Evolutionary conservation across 2,113 vertebrate species (phyloP), one percentile per base, ranked within the genome.

Genomic region (Marmota flaviventris): DNA sequence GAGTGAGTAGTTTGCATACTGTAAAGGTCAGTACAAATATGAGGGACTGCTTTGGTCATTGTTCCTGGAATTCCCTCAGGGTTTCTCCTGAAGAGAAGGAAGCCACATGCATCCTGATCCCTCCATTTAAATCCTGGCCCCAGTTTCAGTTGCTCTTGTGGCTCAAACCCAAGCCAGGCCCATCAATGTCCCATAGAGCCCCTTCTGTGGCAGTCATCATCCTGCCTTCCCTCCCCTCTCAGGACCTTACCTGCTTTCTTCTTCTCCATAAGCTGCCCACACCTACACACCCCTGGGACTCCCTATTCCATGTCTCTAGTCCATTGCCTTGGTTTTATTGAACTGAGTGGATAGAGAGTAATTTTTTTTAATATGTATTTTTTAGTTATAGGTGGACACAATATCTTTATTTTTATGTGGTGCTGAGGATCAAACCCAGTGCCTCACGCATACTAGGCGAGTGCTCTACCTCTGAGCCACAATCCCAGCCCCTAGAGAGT

Each of bases 311-410:
- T 72, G 32, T 67, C 56, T 65, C 0, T 63, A 69, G 76, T 82
- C 63, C 25, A n/a, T 73, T 76, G 73, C 42, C 56, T 85, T 95
- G 45, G 42, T 85, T 94, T 97, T 97, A 53, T 39, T 92, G 63
- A 76, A 32, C 45, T 79, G 53, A 13, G 27, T 90, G 2, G 45
- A 84, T 77, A 83, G 32, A 34, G 73, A 86, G 45, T 67, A 32
- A 48, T 72, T 82, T 86, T 51, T 51, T 51, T 51, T 51, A 45
- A 45, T 45, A 45, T 51, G 12, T 13, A 12, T 51, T 51, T 51
- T 51, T 51, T 72, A 45, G 45, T 45, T 45, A 45, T 45, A 45
- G 45, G 45, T 45, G 45, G 45, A 45, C 45, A 45, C 42, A 45
- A 45, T 45, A 45, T 45, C 42, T 45, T 45, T 7, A 45, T 45